A percentile compares a stretch with the other conserved stretches of the same genome.
phyloP scores from a whole-genome alignment of 2,888 invertebrate species.

The Brachyptera risi region DNA sequence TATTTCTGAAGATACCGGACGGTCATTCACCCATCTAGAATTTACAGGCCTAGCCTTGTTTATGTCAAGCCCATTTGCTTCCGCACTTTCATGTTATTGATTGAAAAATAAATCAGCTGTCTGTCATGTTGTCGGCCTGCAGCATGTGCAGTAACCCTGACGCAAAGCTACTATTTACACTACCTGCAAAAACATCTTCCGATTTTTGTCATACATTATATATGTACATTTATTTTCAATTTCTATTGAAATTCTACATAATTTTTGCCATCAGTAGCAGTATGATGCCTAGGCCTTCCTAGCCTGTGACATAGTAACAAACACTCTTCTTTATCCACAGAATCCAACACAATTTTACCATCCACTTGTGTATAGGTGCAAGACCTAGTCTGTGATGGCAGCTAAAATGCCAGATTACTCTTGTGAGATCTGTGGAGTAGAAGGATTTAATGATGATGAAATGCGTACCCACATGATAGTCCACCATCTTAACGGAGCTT shows the following conservation, averaged over 20 bases:
- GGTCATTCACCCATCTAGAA: background rate
- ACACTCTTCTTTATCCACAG: too few species aligned
- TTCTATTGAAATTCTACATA: too few species aligned
- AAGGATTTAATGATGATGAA: constrained; percentile 72
- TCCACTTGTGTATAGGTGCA: too few species aligned
- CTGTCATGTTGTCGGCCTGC: background rate
- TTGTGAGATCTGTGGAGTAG: constrained; percentile 83
- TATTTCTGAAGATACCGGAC: background rate
- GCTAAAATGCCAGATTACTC: constrained; percentile 59
- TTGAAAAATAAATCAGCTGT: background rate
- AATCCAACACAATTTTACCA: too few species aligned
- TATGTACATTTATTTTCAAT: too few species aligned
- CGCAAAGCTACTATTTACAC: too few species aligned
- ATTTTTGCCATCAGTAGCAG: too few species aligned
- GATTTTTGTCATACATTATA: too few species aligned
- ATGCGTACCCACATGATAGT: constrained; percentile 74
- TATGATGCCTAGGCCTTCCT: too few species aligned
- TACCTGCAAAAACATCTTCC: background rate
- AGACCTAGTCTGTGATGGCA: constrained; percentile 44
- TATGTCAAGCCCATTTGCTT: background rate
- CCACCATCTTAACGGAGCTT: constrained; percentile 72
- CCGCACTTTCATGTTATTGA: background rate
- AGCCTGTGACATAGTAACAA: too few species aligned
- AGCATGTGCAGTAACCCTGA: background rate
- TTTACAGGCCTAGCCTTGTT: background rate